phyloP scores from a whole-genome alignment of 1,140 invertebrate genomes.

The Babylonia areolata region DNA sequence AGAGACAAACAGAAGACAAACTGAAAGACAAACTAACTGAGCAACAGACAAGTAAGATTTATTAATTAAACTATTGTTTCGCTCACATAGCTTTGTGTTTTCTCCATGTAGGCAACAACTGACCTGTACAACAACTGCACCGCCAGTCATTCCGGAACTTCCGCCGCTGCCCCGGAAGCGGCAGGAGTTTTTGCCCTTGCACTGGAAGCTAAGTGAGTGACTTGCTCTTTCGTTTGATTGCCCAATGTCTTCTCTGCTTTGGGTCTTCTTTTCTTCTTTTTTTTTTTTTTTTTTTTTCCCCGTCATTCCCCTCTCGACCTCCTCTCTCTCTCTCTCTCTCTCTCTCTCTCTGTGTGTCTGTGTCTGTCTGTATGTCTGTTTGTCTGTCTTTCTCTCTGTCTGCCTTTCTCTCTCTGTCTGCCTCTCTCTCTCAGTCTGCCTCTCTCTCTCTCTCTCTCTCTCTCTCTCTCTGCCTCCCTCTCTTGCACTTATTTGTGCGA shows the following conservation, averaged over 20 bases:
- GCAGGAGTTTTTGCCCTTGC: conserved; percentile 98
- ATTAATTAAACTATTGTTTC: background rate
- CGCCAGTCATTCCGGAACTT: conserved; percentile 99
- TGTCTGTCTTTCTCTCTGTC: background rate
- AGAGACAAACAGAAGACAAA: too few relatives aligned
- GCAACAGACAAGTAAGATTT: background rate
- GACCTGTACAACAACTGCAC: conserved; percentile 99
- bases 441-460: background rate
- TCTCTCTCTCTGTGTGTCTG: background rate
- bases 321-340: background rate
- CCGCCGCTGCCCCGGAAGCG: conserved; percentile 98
- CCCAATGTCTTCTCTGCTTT: too few relatives aligned
- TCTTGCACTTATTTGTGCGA: too few relatives aligned
- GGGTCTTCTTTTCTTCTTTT: background rate
- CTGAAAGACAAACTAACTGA: too few relatives aligned
- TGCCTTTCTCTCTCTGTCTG: too few relatives aligned
- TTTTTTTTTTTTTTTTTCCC: conserved; percentile 1
- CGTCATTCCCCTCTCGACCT: background rate
- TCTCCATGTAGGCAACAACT: conserved; percentile 88
- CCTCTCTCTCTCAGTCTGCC: background rate
- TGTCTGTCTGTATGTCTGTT: too few relatives aligned
- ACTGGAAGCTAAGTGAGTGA: conserved; percentile 95
- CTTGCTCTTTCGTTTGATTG: too few relatives aligned
- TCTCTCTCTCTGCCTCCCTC: background rate
- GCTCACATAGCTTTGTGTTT: background rate